Conservation (phyloP, 2,113 vertebrate species). For the Fregata magnificens region DNA sequence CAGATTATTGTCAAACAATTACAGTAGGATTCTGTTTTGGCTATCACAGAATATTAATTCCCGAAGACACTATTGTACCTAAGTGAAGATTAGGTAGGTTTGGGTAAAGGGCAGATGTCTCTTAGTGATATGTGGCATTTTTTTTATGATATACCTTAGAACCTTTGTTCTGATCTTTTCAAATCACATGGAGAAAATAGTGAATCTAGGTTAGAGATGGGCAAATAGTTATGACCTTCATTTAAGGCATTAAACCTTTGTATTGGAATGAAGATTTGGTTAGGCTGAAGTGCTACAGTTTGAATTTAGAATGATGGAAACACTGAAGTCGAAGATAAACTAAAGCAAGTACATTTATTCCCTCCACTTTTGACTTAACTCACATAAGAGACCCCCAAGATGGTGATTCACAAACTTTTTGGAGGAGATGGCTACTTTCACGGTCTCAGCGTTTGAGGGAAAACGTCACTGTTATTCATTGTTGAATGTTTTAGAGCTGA, state of each 20-base stretch:
- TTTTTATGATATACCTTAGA: neutral
- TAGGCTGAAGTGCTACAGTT: neutral
- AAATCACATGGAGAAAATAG: constrained; percentile 51
- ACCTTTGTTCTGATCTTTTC: constrained; percentile 56
- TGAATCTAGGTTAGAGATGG: neutral
- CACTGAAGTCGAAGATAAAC: neutral
- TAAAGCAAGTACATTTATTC: neutral
- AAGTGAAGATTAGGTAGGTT: constrained; percentile 13
- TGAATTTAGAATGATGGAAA: neutral
- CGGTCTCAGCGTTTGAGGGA: neutral
- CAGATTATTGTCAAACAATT: constrained; percentile 35
- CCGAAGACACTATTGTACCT: constrained; percentile 17
- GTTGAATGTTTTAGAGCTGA: neutral
- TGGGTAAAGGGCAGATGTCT: constrained; percentile 52
- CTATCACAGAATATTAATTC: constrained; percentile 33
- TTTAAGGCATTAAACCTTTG: constrained; percentile 37
- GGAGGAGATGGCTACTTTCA: neutral
- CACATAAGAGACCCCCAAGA: neutral
- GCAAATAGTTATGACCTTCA: constrained; percentile 68
- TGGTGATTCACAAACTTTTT: neutral
- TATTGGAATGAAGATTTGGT: constrained; percentile 23
- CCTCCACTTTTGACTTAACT: neutral
- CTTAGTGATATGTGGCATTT: neutral
- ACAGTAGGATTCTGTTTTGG: constrained; percentile 33
- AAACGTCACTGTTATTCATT: neutral